These are phyloP conservation scores for Aurelia sp. DNA, from an alignment of 30 jellyfish, hydroid and myxozoan species.

Conservation along the genomic window DNA sequence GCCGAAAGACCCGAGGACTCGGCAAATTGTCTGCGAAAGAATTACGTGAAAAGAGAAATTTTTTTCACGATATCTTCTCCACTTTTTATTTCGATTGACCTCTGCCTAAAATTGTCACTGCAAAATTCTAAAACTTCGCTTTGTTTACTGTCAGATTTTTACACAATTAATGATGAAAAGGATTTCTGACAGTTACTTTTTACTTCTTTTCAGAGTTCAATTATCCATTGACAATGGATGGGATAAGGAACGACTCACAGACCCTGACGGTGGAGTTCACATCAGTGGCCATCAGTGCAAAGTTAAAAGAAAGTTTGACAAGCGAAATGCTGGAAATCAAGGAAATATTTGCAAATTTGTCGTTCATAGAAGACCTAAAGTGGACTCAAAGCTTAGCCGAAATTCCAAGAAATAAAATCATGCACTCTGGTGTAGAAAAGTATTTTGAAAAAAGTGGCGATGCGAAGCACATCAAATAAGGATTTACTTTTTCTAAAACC, in stretches of 20 bases:
- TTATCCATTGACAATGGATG: neutral
- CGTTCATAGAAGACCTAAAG: neutral
- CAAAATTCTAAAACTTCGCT: no score
- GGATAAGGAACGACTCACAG: neutral
- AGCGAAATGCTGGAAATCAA: no score
- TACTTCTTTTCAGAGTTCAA: neutral
- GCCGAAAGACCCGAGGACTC: no score
- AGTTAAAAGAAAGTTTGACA: no score
- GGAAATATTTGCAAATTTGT: neutral
- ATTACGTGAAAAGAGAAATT: no score
- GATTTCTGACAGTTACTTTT: neutral
- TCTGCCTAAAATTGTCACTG: no score
- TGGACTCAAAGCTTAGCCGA: conserved; percentile 25
- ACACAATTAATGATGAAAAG: no score
- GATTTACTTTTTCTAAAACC: conserved; percentile 5
- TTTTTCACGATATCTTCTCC: no score
- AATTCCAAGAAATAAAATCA: neutral
- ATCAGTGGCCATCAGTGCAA: neutral
- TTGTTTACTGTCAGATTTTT: no score
- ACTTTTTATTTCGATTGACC: no score
- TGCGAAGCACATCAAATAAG: conserved; percentile 1
- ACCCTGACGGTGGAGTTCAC: conserved; percentile 17
- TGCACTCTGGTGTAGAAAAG: conserved; percentile 13
- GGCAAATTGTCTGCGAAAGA: no score
- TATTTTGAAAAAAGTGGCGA: neutral